Conservation (phyloP, 2,888 invertebrate species). For the Exephanes ischioxanthus region DNA sequence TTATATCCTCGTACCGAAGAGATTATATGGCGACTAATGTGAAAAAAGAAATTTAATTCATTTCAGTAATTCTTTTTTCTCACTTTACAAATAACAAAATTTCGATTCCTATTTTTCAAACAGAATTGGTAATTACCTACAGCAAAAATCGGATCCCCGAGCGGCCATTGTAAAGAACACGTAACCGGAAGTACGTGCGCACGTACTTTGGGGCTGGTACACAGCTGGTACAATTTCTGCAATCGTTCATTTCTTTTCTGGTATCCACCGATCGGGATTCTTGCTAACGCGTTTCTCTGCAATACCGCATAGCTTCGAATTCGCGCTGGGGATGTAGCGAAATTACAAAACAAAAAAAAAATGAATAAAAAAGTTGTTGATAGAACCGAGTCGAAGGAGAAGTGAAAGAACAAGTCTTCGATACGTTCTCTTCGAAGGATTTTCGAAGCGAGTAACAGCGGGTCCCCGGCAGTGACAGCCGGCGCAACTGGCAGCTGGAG, state of each 20-base stretch:
- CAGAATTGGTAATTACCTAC: not conserved
- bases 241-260: not conserved
- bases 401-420: conserved; percentile 10
- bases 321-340: not conserved
- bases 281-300: not conserved
- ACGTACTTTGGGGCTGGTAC: not conserved
- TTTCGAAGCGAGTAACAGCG: conserved; percentile 9
- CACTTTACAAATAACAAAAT: too few relatives aligned
- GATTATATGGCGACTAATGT: too few relatives aligned
- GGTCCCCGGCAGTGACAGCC: conserved; percentile 4
- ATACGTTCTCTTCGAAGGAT: conserved; percentile 4
- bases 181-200: not conserved
- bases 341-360: conserved; percentile 16
- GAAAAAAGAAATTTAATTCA: too few relatives aligned
- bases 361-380: not conserved
- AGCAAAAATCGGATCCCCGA: not conserved
- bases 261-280: not conserved
- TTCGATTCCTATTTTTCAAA: too few relatives aligned
- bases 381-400: not conserved
- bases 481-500: conserved; percentile 5
- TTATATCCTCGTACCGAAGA: too few relatives aligned
- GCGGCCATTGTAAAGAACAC: not conserved
- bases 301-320: not conserved
- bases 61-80: too few relatives aligned
- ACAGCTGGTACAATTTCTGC: conserved; percentile 17